These are phyloP conservation scores for Rambutsinella grinnellia DNA, from an alignment of 2,888 invertebrate genomes.

Conservation along the genomic window DNA sequence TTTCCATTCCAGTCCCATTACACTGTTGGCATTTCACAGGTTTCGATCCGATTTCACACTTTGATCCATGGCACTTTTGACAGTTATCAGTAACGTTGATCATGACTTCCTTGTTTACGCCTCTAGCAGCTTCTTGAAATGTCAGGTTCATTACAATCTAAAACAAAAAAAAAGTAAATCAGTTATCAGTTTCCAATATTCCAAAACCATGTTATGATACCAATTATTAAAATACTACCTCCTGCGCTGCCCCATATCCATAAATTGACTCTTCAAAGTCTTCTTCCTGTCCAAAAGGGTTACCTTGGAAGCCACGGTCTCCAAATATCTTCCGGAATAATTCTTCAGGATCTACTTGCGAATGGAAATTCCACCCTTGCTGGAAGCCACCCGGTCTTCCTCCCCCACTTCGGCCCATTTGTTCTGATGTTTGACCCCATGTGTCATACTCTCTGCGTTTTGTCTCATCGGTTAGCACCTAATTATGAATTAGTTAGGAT, in stretches of 20 bases:
- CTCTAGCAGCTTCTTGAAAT: conserved; percentile 95
- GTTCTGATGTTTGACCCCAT: conserved; percentile 89
- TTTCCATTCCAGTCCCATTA: conserved; percentile 97
- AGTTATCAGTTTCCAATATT: no score
- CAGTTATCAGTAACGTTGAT: conserved; percentile 95
- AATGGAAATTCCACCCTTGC: conserved; percentile 84
- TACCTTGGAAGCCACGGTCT: conserved; percentile 67
- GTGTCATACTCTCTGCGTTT: conserved; percentile 95
- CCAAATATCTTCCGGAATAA: conserved; percentile 94
- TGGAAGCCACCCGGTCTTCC: conserved; percentile 73
- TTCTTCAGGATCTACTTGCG: conserved; percentile 95
- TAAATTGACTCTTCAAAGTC: conserved; percentile 91
- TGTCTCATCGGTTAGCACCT: conserved; percentile 90
- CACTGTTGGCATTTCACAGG: conserved; percentile 91
- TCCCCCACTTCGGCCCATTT: conserved; percentile 82
- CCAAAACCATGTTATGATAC: not conserved
- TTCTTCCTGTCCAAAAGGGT: conserved; percentile 67
- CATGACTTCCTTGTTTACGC: conserved; percentile 92
- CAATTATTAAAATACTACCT: conserved; percentile 73
- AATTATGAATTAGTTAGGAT: not conserved
- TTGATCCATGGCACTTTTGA: conserved; percentile 86
- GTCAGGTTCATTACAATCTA: conserved; percentile 88
- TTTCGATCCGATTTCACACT: conserved; percentile 93
- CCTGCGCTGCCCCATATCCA: conserved; percentile 83
- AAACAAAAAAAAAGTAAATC: no score